These are phyloP conservation scores for Apogon talboti DNA, from an alignment of 2,797 vertebrate genomes.

Conservation along the genomic window DNA sequence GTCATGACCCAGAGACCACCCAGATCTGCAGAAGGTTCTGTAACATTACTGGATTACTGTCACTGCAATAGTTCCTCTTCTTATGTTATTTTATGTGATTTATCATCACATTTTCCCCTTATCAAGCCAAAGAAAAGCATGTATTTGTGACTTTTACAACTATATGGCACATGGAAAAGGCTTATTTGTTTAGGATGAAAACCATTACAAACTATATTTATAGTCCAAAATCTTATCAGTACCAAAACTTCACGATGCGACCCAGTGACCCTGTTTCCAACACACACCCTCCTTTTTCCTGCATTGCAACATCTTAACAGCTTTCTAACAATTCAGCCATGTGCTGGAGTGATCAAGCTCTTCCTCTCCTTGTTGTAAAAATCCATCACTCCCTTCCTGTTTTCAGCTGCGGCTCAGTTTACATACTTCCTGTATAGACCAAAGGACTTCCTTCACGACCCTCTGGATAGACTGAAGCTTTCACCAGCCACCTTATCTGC, in stretches of 20 bases:
- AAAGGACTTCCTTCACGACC: slow-evolving; percentile 63
- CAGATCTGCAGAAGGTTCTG: slow-evolving; percentile 44
- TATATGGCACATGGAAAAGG: background rate
- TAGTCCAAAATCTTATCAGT: slow-evolving; percentile 1
- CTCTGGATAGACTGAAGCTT: slow-evolving; percentile 50
- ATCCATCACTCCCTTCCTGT: slow-evolving; percentile 79
- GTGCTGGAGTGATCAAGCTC: slow-evolving; percentile 48
- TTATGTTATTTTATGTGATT: background rate
- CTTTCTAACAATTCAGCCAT: slow-evolving; percentile 53
- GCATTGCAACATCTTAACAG: slow-evolving; percentile 39
- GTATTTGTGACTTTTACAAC: background rate
- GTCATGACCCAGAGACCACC: slow-evolving; percentile 64
- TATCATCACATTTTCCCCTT: background rate
- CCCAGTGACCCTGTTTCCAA: slow-evolving; percentile 1
- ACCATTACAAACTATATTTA: background rate
- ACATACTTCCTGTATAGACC: slow-evolving; percentile 72
- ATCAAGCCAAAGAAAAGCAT: background rate
- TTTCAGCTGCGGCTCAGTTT: slow-evolving; percentile 66
- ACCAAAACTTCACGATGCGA: background rate
- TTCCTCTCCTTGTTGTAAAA: slow-evolving; percentile 53
- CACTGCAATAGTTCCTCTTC: background rate
- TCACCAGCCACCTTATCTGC: slow-evolving; percentile 71
- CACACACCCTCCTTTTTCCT: slow-evolving; percentile 35
- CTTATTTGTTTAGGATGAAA: background rate
- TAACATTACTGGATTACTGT: background rate